Evolutionary conservation across 2,888 invertebrate species (phyloP).

Genomic region (Choristoneura rosaceana): DNA sequence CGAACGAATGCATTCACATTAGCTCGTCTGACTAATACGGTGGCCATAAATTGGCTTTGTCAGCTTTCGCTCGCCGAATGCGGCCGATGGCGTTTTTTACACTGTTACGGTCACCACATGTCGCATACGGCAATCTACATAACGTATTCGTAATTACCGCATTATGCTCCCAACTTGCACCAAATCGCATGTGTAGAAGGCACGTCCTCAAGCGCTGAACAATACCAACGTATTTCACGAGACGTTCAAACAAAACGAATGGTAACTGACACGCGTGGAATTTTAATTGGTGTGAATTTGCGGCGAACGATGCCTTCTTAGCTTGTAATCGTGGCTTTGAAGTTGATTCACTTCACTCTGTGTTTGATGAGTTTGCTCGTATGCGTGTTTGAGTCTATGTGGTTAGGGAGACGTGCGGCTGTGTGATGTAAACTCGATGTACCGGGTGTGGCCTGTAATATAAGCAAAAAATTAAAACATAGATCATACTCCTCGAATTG

Average conservation of each 20-base stretch:
- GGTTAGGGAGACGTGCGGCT: not conserved
- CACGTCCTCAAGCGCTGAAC: conserved; percentile 53
- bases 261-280: conserved; percentile 61
- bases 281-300: conserved; percentile 70
- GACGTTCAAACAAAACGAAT: conserved; percentile 69
- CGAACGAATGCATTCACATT: no score
- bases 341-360: conserved; percentile 20
- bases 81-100: no score
- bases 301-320: conserved; percentile 51
- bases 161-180: conserved; percentile 44
- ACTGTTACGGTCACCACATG: no score
- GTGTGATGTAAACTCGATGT: not conserved
- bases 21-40: no score
- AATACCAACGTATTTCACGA: conserved; percentile 57
- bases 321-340: conserved; percentile 45
- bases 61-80: no score
- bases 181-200: conserved; percentile 36
- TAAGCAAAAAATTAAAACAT: no score
- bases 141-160: no score
- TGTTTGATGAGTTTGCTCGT: not conserved
- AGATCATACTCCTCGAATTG: no score
- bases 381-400: not conserved
- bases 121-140: no score
- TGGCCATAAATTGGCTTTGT: no score
- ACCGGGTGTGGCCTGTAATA: no score